A percentile compares a stretch with the other conserved stretches of the same genome.
These are phyloP conservation scores for Parapsyche elsis DNA, from an alignment of 1,140 invertebrate species.

Conservation along the genomic window DNA sequence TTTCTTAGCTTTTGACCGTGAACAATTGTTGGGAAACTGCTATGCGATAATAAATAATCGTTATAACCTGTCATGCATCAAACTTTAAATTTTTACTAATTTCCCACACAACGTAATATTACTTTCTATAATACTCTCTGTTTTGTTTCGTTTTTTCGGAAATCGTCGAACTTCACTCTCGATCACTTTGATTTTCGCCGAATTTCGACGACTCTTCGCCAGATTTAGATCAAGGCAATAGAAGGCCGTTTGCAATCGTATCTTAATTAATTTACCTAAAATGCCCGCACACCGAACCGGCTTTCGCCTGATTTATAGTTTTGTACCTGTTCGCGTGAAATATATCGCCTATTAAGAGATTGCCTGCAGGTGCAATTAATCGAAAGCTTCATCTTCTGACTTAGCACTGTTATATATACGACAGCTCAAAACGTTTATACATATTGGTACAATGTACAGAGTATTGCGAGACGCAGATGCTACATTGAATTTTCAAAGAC, in stretches of 20 bases:
- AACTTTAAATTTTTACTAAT: not conserved
- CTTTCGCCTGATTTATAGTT: conserved; percentile 19
- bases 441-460: no score
- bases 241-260: not conserved
- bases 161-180: not conserved
- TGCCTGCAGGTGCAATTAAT: conserved; percentile 27
- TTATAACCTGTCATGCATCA: not conserved
- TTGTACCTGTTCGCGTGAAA: conserved; percentile 6
- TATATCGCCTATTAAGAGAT: conserved; percentile 29
- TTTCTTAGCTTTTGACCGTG: not conserved
- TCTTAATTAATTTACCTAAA: conserved; percentile 26
- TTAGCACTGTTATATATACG: no score
- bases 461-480: no score
- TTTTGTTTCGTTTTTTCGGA: no score
- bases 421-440: no score
- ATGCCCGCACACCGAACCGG: conserved; percentile 1
- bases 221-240: not conserved
- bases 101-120: not conserved
- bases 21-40: not conserved
- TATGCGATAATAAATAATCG: not conserved
- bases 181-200: not conserved
- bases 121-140: not conserved
- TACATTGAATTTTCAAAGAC: no score
- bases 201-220: not conserved
- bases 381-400: conserved; percentile 21